Percentiles rank a stretch among this genome's conserved stretches.
Evolutionary conservation across 2,888 invertebrate species (phyloP).

Genomic region (Thereva nobilitata): DNA sequence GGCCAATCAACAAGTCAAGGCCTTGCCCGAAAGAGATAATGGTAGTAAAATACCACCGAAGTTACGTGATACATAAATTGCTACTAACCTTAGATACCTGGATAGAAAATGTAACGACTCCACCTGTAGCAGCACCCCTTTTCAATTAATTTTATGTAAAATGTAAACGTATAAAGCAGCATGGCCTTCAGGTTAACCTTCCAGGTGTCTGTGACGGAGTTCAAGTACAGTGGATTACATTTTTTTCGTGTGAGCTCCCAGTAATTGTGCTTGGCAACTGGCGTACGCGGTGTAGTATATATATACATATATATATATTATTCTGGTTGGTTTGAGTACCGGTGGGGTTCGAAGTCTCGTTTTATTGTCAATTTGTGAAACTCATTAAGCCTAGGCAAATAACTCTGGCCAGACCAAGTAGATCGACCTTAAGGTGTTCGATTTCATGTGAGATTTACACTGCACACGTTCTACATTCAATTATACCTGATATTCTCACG

Average conservation of each 20-base stretch:
- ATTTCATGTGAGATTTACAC: too few relatives aligned
- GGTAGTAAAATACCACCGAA: not conserved
- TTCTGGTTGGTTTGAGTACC: too few relatives aligned
- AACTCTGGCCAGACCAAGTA: too few relatives aligned
- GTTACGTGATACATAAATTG: not conserved
- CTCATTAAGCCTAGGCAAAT: conserved; percentile 1
- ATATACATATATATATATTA: too few relatives aligned
- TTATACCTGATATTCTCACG: not conserved
- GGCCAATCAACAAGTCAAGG: conserved; percentile 20
- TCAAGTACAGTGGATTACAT: not conserved
- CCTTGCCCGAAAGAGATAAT: not conserved
- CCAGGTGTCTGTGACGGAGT: not conserved
- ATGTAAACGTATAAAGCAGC: not conserved
- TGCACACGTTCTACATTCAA: too few relatives aligned
- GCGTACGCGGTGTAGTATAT: too few relatives aligned
- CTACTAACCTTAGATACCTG: too few relatives aligned
- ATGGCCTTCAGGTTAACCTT: not conserved
- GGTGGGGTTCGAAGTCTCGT: not conserved
- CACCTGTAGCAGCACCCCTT: conserved; percentile 10
- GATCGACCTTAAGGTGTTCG: too few relatives aligned
- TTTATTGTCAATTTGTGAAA: conserved; percentile 2
- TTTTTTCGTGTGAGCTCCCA: conserved; percentile 8
- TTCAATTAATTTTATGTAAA: conserved; percentile 1
- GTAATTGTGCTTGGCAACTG: too few relatives aligned
- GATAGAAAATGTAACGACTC: not conserved